Conservation (phyloP, 2,113 vertebrate genomes). For the Myotis davidii region DNA sequence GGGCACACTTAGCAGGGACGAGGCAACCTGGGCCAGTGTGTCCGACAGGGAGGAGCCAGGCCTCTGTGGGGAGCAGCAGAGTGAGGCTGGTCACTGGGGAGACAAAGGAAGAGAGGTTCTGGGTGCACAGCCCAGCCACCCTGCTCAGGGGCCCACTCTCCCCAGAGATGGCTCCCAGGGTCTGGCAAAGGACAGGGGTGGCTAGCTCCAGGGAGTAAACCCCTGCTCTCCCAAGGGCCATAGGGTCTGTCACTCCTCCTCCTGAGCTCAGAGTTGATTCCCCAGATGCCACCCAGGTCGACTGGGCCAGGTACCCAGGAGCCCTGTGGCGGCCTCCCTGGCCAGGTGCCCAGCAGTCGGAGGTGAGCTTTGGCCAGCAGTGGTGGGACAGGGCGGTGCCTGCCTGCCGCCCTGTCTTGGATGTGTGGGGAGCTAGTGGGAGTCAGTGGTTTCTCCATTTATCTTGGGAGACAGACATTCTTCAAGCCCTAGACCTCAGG, state of each 20-base stretch:
- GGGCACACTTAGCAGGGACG: not conserved
- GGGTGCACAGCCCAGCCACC: not conserved
- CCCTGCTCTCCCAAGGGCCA: not conserved
- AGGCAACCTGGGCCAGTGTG: not conserved
- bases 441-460: not conserved
- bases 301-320: not conserved
- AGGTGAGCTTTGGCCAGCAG: not conserved
- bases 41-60: not conserved
- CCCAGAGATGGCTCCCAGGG: not conserved
- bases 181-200: not conserved
- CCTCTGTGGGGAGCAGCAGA: not conserved
- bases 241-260: not conserved
- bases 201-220: not conserved
- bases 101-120: not conserved
- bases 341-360: not conserved
- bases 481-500: not conserved
- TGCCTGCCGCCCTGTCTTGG: not conserved
- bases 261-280: not conserved
- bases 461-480: not conserved
- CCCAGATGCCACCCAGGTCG: not conserved
- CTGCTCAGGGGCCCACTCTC: not conserved
- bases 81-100: not conserved
- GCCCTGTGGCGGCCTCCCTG: not conserved
- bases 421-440: not conserved
- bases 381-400: not conserved